Percentiles rank a stretch among this genome's conserved stretches.
phyloP scores from a whole-genome alignment of 35 echinoderm and acorn worm species.

The Lytechinus variegatus region DNA sequence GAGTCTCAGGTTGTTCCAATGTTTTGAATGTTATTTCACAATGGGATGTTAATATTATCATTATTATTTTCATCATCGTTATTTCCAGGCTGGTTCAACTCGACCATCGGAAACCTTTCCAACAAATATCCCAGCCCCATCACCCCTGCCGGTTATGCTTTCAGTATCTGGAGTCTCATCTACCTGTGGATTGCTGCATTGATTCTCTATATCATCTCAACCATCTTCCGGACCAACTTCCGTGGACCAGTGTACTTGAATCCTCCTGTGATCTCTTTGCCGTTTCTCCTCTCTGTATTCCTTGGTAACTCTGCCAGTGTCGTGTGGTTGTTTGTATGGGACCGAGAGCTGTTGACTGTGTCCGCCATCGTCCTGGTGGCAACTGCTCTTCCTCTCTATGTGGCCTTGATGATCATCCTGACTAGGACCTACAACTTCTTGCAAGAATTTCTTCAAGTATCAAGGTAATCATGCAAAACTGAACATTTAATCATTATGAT shows the following conservation, averaged over 20 bases:
- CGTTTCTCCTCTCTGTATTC: slow-evolving; percentile 41
- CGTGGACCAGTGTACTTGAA: slow-evolving; percentile 56
- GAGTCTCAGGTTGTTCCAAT: too few relatives aligned
- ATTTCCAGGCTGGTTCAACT: slow-evolving; percentile 56
- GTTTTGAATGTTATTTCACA: too few relatives aligned
- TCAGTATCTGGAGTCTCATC: slow-evolving; percentile 71
- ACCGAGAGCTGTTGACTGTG: slow-evolving; percentile 68
- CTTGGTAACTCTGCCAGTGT: background rate
- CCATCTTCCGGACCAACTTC: slow-evolving; percentile 56
- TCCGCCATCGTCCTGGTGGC: slow-evolving; percentile 48
- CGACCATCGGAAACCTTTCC: slow-evolving; percentile 43
- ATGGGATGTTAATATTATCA: too few relatives aligned
- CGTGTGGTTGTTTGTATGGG: slow-evolving; percentile 35
- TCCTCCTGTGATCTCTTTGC: slow-evolving; percentile 46
- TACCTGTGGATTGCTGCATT: slow-evolving; percentile 58
- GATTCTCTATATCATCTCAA: slow-evolving; percentile 47
- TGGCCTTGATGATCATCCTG: slow-evolving; percentile 29
- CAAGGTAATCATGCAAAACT: background rate
- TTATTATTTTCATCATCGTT: background rate
- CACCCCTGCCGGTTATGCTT: slow-evolving; percentile 62
- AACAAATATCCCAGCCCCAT: slow-evolving; percentile 44
- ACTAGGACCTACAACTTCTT: background rate
- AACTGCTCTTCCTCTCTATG: slow-evolving; percentile 47
- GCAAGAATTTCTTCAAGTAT: slow-evolving; percentile 54
- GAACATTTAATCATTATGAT: too few relatives aligned